phyloP scores from a whole-genome alignment of 37 sponge, comb jelly and placozoan species.

The Beroe forskalii region DNA sequence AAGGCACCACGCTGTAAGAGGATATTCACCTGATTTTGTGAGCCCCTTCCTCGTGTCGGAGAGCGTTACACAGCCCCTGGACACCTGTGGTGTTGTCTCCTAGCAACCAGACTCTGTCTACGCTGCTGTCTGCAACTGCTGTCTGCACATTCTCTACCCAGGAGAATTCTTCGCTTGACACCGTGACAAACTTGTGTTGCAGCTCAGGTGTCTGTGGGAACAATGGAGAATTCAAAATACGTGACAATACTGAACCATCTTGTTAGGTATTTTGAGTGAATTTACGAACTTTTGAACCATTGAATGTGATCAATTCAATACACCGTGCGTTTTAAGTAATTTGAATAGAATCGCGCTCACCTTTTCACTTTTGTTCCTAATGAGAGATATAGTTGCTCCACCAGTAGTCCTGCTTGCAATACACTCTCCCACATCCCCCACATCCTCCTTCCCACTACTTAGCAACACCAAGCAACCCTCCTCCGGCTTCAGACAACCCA shows the following conservation, averaged over 20 bases:
- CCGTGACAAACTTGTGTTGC: background rate
- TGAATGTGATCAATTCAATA: too few relatives aligned
- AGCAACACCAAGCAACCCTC: slow-evolving; percentile 16
- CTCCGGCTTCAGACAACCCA: slow-evolving; percentile 1
- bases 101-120: slow-evolving; percentile 44
- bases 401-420: background rate
- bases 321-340: too few relatives aligned
- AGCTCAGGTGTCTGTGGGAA: background rate
- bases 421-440: background rate
- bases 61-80: slow-evolving; percentile 61
- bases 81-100: slow-evolving; percentile 10
- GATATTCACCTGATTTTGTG: slow-evolving; percentile 33
- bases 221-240: background rate
- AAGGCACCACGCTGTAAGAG: too few relatives aligned
- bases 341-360: too few relatives aligned
- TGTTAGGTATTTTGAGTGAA: too few relatives aligned
- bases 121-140: background rate
- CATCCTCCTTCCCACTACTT: background rate
- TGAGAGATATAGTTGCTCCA: background rate
- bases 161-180: background rate
- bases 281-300: too few relatives aligned
- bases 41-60: slow-evolving; percentile 38
- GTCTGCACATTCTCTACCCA: slow-evolving; percentile 36
- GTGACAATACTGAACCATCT: too few relatives aligned
- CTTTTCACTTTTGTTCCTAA: background rate